Evolutionary conservation across 1,140 invertebrate species (phyloP).

Genomic region (Vanessa atalanta): DNA sequence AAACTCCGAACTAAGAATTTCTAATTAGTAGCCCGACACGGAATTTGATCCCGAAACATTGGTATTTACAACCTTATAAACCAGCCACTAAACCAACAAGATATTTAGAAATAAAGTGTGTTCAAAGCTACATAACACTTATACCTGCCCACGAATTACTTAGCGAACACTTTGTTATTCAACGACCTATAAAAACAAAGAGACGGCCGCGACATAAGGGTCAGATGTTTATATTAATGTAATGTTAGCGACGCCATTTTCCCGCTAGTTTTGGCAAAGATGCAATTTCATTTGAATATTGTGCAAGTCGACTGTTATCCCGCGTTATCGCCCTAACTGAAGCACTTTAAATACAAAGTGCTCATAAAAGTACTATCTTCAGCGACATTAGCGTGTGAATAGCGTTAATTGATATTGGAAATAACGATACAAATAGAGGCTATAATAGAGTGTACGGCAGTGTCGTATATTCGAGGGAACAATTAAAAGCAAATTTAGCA

Average conservation of each 20-base stretch:
- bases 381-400: slow-evolving; percentile 54
- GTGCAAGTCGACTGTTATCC: slow-evolving; percentile 75
- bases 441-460: slow-evolving; percentile 27
- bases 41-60: too few species aligned
- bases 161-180: slow-evolving; percentile 60
- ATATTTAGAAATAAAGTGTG: neutral
- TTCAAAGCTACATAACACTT: slow-evolving; percentile 32
- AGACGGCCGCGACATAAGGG: slow-evolving; percentile 55
- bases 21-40: too few species aligned
- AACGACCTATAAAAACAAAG: slow-evolving; percentile 75
- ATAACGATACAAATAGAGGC: slow-evolving; percentile 33
- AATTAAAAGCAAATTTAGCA: slow-evolving; percentile 71
- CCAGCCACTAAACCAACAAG: neutral
- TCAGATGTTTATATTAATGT: slow-evolving; percentile 78
- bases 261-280: slow-evolving; percentile 79
- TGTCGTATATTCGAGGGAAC: slow-evolving; percentile 59
- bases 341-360: slow-evolving; percentile 78
- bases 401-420: slow-evolving; percentile 53
- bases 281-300: slow-evolving; percentile 81
- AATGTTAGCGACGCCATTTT: slow-evolving; percentile 75
- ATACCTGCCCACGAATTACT: slow-evolving; percentile 58
- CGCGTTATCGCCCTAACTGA: slow-evolving; percentile 66
- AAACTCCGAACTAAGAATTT: too few species aligned
- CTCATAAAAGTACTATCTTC: slow-evolving; percentile 68
- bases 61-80: too few species aligned